Conservation (phyloP, 2,113 vertebrate species). For the Meleagris gallopavo region DNA sequence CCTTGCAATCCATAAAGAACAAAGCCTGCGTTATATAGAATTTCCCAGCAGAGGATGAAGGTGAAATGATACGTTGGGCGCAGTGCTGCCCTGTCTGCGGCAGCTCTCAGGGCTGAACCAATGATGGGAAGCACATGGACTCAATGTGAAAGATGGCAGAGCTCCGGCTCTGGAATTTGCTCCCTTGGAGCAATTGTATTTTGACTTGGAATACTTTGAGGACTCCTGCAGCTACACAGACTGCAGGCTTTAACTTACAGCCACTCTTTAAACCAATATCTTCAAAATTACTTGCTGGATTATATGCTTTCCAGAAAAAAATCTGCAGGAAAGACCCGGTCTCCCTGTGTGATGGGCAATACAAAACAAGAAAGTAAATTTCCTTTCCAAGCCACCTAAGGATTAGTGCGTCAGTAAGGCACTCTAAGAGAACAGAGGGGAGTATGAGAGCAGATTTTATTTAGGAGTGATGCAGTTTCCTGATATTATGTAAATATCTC, state of each 20-base stretch:
- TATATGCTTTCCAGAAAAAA: neutral
- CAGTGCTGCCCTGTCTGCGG: neutral
- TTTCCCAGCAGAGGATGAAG: neutral
- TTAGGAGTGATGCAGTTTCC: neutral
- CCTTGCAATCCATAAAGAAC: neutral
- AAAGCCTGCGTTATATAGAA: neutral
- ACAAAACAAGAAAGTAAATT: neutral
- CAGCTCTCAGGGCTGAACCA: neutral
- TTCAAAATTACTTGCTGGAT: neutral
- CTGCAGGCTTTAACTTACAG: neutral
- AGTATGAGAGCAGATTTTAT: neutral
- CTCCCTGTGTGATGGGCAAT: neutral
- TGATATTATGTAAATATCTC: neutral
- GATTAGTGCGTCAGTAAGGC: neutral
- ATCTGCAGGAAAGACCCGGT: neutral
- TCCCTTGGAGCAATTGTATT: neutral
- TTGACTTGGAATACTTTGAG: conserved; percentile 4
- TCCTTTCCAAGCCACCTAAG: neutral
- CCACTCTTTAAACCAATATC: neutral
- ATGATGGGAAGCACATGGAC: neutral
- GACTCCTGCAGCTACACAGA: conserved; percentile 8
- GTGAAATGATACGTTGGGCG: neutral
- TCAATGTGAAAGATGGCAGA: neutral
- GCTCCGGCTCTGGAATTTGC: neutral
- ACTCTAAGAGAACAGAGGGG: neutral